Conservation (phyloP, 2,113 vertebrate genomes). For the Psilopogon haemacephalus region DNA sequence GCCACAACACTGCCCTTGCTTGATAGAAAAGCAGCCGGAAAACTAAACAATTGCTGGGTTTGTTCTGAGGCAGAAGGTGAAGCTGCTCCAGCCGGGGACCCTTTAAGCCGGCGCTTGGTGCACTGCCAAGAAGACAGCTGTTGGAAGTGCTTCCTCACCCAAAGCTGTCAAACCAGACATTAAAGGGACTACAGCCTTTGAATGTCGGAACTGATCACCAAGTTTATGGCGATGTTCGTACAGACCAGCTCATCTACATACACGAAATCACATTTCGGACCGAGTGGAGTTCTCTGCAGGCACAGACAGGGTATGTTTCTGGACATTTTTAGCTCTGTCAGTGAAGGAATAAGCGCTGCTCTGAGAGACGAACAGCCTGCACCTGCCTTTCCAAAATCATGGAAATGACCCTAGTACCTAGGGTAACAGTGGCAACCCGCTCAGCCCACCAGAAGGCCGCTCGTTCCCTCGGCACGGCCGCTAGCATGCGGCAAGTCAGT, state of each 20-base stretch:
- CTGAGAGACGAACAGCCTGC: neutral
- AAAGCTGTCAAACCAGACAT: slow-evolving; percentile 89
- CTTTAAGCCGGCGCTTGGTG: slow-evolving; percentile 90
- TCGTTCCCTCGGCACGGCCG: too few species aligned
- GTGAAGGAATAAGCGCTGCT: neutral
- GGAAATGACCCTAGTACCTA: neutral
- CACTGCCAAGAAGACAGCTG: slow-evolving; percentile 97
- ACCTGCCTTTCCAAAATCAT: neutral
- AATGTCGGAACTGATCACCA: slow-evolving; percentile 68
- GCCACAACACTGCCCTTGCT: slow-evolving; percentile 54
- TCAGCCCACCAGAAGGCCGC: neutral
- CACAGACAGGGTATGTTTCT: neutral
- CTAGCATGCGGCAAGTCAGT: too few species aligned
- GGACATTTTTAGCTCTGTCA: neutral
- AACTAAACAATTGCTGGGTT: slow-evolving; percentile 78
- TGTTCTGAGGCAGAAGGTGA: slow-evolving; percentile 78
- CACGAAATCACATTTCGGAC: neutral
- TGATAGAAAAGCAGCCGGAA: slow-evolving; percentile 71
- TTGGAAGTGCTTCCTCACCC: slow-evolving; percentile 88
- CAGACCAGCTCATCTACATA: neutral
- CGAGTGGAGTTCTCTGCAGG: neutral
- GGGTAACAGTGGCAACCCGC: neutral
- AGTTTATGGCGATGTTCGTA: slow-evolving; percentile 12
- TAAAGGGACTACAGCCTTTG: slow-evolving; percentile 77
- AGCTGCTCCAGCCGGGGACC: slow-evolving; percentile 81